A percentile compares a stretch with the other conserved stretches of the same genome.
Evolutionary conservation across 2,888 invertebrate species (phyloP).

Genomic region (Bruchidius siliquastri): DNA sequence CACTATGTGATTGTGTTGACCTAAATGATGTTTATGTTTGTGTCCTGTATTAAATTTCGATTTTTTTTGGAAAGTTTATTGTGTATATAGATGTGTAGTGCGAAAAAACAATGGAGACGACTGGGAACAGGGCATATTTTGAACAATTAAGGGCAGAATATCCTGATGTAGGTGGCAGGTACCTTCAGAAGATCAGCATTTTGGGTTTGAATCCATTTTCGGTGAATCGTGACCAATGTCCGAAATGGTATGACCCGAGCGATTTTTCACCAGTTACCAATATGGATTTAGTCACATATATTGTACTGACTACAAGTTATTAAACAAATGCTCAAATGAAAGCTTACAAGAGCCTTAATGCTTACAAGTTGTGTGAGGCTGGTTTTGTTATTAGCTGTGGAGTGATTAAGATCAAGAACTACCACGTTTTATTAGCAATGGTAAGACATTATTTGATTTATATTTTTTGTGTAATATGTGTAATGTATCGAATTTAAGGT

Average conservation of each 20-base stretch:
- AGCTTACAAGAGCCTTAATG: constrained; percentile 5
- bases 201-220: not conserved
- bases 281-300: constrained; percentile 2
- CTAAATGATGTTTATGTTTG: too few relatives aligned
- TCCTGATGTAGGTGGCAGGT: not conserved
- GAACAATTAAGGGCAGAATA: not conserved
- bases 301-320: constrained; percentile 4
- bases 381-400: not conserved
- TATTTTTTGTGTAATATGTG: too few relatives aligned
- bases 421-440: not conserved
- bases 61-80: too few relatives aligned
- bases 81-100: too few relatives aligned
- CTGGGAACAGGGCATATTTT: too few relatives aligned
- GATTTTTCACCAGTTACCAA: constrained; percentile 1
- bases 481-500: too few relatives aligned
- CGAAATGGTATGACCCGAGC: not conserved
- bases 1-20: too few relatives aligned
- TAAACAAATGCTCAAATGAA: constrained; percentile 6
- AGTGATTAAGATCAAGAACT: constrained; percentile 3
- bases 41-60: too few relatives aligned
- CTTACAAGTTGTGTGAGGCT: not conserved
- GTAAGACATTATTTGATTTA: not conserved
- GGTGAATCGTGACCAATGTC: not conserved
- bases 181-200: not conserved
- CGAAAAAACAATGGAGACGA: too few relatives aligned